Evolutionary conservation across 2,888 invertebrate species (phyloP), one percentile per base, ranked within the genome.

Genomic region (Megalurothrips usitatus): DNA sequence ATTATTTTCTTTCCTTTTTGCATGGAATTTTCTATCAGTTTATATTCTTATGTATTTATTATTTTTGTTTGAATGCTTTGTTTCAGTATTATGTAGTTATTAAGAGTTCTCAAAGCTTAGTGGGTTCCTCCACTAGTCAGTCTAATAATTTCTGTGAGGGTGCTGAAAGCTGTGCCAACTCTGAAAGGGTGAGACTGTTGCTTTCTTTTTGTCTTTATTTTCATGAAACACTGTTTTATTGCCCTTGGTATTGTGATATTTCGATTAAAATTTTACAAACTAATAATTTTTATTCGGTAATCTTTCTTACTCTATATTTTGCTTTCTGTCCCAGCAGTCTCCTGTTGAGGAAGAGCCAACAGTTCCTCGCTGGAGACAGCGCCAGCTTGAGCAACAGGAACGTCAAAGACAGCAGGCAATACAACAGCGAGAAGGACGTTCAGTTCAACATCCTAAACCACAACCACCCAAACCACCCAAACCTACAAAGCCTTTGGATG

Each of bases 31-130:
- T 75, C 10, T 75, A 9, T 75, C 23, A 23, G 9, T 75, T 26
- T 23, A 23, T 1, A 26, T 75, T 26, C 26, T 10, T 11, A 26
- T 26, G 23, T 75, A 75, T 14, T 58, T 58, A 19, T 14, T 10
- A 17, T 58, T 58, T 58, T 58, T 17, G 17, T 75, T 26, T 26
- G 12, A 12, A 23, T 75, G 68, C 58, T 58, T 58, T 58, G 58
- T 58, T 58, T 17, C 58, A 58, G 58, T 58, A 58, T 58, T 58
- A 58, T 58, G 58, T 58, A 58, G 58, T 58, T 58, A 58, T 58
- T n/a, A 58, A 58, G 12, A 75, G 23, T 75, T 75, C 68, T 75
- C 68, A 75, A 75, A 75, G 12, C 26, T 23, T 75, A 26, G 26
- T 26, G 12, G 68, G 68, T 26, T 75, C 68, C 0, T 75, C 68